phyloP scores from a whole-genome alignment of 2,113 vertebrate genomes.

The Oreochromis tanganicae region DNA sequence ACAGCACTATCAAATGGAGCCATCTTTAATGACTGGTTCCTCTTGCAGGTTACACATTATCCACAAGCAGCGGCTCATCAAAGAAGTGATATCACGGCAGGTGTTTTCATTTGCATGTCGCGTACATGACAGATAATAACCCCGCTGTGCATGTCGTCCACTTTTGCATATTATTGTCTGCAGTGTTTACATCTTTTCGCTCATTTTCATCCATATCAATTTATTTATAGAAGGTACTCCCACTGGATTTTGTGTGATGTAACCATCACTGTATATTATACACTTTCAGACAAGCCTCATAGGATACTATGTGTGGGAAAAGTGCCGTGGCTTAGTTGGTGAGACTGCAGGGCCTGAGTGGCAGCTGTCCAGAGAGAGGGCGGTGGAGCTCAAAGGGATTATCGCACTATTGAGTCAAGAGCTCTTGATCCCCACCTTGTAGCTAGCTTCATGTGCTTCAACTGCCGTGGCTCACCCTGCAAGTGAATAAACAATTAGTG shows the following conservation, averaged over 20 bases:
- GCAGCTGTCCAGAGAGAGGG: conserved; percentile 32
- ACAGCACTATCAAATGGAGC: neutral
- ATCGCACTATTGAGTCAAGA: conserved; percentile 33
- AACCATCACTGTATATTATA: neutral
- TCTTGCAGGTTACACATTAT: neutral
- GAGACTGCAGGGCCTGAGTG: conserved; percentile 22
- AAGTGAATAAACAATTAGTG: neutral
- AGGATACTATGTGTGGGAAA: conserved; percentile 21
- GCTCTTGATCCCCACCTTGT: conserved; percentile 18
- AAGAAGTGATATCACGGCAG: neutral
- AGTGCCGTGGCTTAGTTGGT: neutral
- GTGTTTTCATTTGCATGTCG: conserved; percentile 21
- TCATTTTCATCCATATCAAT: neutral
- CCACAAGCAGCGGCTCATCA: neutral
- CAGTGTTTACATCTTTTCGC: neutral
- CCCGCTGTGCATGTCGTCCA: neutral
- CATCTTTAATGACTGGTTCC: neutral
- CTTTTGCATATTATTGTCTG: neutral
- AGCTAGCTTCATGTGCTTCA: conserved; percentile 8
- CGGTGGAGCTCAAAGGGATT: conserved; percentile 26
- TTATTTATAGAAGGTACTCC: neutral
- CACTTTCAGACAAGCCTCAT: neutral
- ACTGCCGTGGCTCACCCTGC: neutral
- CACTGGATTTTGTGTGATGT: neutral
- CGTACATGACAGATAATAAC: neutral